Evolutionary conservation across 2,797 vertebrate species (phyloP), one percentile per base, ranked within the genome.

Genomic region (Aselliscus stoliczkanus): DNA sequence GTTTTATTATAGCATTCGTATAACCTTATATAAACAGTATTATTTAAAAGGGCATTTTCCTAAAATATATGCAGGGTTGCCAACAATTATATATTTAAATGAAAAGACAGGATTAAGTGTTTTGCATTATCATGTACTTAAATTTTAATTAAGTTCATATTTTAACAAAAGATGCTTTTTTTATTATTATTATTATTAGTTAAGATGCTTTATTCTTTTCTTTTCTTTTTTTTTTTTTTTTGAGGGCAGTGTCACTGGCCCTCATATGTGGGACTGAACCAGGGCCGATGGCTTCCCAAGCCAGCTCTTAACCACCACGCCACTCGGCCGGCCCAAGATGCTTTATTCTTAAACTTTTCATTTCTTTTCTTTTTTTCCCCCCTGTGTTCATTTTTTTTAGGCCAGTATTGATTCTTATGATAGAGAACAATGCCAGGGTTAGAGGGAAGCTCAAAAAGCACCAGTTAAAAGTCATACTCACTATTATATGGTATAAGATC

Each of bases 321-420:
- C n/a, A n/a, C n/a, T n/a, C n/a, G n/a, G n/a, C n/a, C n/a, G n/a
- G n/a, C n/a, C n/a, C n/a, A 82, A 60, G 5, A 10, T 29, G 82
- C 5, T 29, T 84, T 50, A 56, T 54, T 52, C 10, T 91, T 58
- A 52, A 60, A 86, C 6, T 52, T 82, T 44, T 73, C 10, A 29
- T 90, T 56, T 73, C 10, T n/a, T 90, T 56, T 65, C 8, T 91
- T 76, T 94, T 56, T 94, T 91, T n/a, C n/a, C n/a, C n/a, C n/a
- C 62, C 39, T 10, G 5, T 77, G 0, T 62, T 23, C 58, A 60
- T 47, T 91, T 69, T 2, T 79, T 76, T 80, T 72, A 91, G 47
- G 37, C 25, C 2, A 29, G 7, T 88, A 9, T 31, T n/a, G 10
- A 75, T 4, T 50, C 4, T 3, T 88, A 50, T 65, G 76, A 27